These are phyloP conservation scores for Heterochromis multidens DNA, from an alignment of 2,113 vertebrate genomes.

Conservation along the genomic window DNA sequence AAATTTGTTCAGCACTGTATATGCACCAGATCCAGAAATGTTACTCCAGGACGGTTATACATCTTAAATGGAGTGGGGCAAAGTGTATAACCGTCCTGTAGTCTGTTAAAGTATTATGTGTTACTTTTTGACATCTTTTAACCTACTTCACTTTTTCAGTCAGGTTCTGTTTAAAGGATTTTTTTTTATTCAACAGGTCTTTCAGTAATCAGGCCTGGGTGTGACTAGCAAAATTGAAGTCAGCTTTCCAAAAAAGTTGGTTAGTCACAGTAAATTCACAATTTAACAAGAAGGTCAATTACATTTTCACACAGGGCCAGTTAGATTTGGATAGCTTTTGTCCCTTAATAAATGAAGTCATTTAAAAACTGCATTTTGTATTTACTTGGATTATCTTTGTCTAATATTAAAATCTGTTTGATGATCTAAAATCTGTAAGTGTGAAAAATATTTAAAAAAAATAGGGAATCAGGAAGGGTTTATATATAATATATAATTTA, in stretches of 20 bases:
- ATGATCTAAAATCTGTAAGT: not conserved
- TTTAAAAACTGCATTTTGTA: not conserved
- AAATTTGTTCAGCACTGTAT: not conserved
- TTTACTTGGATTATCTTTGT: not conserved
- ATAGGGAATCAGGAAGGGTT: not conserved
- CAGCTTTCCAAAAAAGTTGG: too few relatives aligned
- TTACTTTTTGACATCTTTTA: not conserved
- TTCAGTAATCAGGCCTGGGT: too few relatives aligned
- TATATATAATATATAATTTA: fast-evolving
- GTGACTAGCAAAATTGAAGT: too few relatives aligned
- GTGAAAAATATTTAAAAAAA: not conserved
- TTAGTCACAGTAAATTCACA: too few relatives aligned
- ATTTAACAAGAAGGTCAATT: too few relatives aligned
- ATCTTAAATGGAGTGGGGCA: too few relatives aligned
- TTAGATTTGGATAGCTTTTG: too few relatives aligned
- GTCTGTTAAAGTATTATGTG: not conserved
- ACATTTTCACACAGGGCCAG: too few relatives aligned
- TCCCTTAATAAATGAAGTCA: not conserved
- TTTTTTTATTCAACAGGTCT: too few relatives aligned
- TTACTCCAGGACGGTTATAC: too few relatives aligned
- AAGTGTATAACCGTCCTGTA: not conserved
- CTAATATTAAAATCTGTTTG: not conserved
- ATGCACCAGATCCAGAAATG: not conserved
- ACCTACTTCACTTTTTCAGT: not conserved
- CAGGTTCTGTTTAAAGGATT: too few relatives aligned